A percentile compares a stretch with the other conserved stretches of the same genome.
These are phyloP conservation scores for Hycleus cichorii DNA, from an alignment of 1,140 invertebrate species.

Conservation along the genomic window DNA sequence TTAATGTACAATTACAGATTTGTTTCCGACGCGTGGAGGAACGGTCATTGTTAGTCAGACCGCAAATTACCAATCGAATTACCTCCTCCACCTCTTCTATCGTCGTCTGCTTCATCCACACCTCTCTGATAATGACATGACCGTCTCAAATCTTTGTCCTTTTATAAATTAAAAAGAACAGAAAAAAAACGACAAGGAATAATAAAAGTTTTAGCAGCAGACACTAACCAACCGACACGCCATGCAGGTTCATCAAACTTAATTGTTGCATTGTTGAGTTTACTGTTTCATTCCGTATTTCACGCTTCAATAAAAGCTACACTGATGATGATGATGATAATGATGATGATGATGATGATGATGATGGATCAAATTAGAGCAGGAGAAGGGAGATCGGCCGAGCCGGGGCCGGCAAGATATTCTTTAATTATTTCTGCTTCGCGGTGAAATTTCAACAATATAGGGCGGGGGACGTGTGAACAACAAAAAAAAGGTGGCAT, in stretches of 20 bases:
- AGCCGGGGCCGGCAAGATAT: too few species aligned
- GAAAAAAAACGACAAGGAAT: conserved; percentile 2
- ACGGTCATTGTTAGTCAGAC: conserved; percentile 31
- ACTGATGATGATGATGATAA: too few species aligned
- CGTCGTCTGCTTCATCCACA: too few species aligned
- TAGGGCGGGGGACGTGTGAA: too few species aligned
- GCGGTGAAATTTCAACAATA: too few species aligned
- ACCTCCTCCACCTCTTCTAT: conserved; percentile 6
- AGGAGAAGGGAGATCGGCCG: too few species aligned
- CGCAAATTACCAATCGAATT: conserved; percentile 35
- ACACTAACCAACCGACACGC: not conserved
- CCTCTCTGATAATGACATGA: conserved; percentile 24
- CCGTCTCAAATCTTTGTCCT: conserved; percentile 19
- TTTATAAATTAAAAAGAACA: not conserved
- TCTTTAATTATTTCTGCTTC: too few species aligned
- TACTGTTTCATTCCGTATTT: conserved; percentile 4
- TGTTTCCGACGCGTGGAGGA: conserved; percentile 31
- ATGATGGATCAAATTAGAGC: too few species aligned
- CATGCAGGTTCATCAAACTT: conserved; percentile 13
- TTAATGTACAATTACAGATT: conserved; percentile 33
- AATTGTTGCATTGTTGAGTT: conserved; percentile 11
- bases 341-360: too few species aligned
- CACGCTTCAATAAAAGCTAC: conserved; percentile 12
- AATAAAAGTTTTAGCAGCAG: too few species aligned
- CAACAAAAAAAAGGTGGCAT: too few species aligned